Conservation (phyloP, 2,888 invertebrate species). For the Calephelis perditalis region DNA sequence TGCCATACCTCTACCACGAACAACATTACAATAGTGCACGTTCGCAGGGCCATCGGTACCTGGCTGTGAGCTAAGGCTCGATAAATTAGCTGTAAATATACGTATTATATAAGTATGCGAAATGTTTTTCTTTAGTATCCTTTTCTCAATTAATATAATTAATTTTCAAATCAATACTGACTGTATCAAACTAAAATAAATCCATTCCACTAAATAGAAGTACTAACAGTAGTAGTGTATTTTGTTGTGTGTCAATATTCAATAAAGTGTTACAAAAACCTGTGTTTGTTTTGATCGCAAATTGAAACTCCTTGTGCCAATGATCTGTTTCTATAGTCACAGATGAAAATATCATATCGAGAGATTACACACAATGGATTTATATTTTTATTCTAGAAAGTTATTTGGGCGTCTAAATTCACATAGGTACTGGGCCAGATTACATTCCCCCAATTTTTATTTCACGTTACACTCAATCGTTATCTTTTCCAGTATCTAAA, state of each 20-base stretch:
- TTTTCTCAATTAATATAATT: conserved; percentile 6
- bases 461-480: background rate
- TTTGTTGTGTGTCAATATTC: conserved; percentile 10
- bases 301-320: no score
- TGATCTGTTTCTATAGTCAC: no score
- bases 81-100: conserved; percentile 9
- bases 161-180: background rate
- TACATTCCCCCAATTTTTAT: conserved; percentile 9
- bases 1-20: background rate
- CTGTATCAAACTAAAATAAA: background rate
- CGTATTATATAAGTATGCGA: background rate
- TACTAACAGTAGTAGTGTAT: conserved; percentile 10
- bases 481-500: conserved; percentile 1
- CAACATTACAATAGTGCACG: conserved; percentile 1
- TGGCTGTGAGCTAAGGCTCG: conserved; percentile 2
- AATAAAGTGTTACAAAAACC: no score
- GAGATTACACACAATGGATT: no score
- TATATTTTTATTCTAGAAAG: no score
- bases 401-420: background rate
- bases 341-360: no score
- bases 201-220: conserved; percentile 5
- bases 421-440: conserved; percentile 9
- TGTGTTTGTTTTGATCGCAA: no score
- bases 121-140: background rate
- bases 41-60: background rate